phyloP scores from a whole-genome alignment of 2,797 vertebrate genomes.

The Cacajao melanocephalus region DNA sequence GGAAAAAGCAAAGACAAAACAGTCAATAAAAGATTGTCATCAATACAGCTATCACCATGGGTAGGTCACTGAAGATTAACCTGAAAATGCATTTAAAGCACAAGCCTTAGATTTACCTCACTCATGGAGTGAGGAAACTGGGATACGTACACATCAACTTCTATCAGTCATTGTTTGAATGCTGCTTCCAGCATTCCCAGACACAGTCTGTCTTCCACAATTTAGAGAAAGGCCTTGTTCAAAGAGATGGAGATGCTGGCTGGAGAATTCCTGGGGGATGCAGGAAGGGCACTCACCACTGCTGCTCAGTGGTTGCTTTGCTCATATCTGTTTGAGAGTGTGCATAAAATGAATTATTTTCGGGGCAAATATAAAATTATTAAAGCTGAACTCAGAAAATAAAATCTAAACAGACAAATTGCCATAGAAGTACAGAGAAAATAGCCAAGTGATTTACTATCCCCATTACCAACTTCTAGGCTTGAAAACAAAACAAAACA shows the following conservation, averaged over 20 bases:
- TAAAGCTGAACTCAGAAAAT: conserved; percentile 26
- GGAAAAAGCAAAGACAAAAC: background rate
- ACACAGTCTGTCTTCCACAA: background rate
- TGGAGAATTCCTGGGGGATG: background rate
- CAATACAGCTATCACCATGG: background rate
- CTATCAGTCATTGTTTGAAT: background rate
- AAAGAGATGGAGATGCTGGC: background rate
- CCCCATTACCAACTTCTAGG: background rate
- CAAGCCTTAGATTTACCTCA: background rate
- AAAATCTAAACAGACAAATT: conserved; percentile 15
- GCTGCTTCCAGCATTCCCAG: background rate
- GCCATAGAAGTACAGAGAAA: conserved; percentile 12
- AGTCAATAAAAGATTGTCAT: background rate
- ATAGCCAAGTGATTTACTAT: background rate
- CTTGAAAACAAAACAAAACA: conserved; percentile 14
- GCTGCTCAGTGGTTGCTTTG: background rate
- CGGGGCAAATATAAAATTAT: conserved; percentile 51
- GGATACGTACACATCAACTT: background rate
- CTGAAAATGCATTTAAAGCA: background rate
- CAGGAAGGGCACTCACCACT: background rate
- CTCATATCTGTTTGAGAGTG: background rate
- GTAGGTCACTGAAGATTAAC: background rate
- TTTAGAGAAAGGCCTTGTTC: background rate
- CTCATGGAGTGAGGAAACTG: background rate
- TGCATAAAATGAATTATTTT: background rate